phyloP scores from a whole-genome alignment of 2,888 invertebrate genomes.

The Orthosia cruda region DNA sequence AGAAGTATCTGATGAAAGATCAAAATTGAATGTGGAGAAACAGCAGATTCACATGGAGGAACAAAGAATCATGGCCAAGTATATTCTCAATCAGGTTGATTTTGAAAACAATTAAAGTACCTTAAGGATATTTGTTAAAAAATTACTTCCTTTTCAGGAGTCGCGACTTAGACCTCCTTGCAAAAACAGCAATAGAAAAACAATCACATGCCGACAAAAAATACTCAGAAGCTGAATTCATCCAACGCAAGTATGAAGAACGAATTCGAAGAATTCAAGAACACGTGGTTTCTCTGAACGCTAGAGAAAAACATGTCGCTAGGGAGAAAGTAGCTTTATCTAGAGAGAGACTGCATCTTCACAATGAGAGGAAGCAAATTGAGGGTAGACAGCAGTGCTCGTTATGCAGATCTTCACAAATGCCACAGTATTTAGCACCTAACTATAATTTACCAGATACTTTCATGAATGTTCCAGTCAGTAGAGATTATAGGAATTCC shows the following conservation, averaged over 20 bases:
- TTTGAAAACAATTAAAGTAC: too few species aligned
- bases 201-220: conserved; percentile 92
- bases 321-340: conserved; percentile 92
- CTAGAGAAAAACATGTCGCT: conserved; percentile 92
- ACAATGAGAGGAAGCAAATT: conserved; percentile 90
- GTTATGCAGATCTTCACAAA: conserved; percentile 84
- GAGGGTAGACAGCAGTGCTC: conserved; percentile 86
- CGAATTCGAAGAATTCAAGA: conserved; percentile 91
- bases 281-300: conserved; percentile 90
- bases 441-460: conserved; percentile 77
- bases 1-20: conserved; percentile 85
- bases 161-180: conserved; percentile 90
- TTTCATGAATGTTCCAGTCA: conserved; percentile 77
- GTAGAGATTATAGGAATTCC: conserved; percentile 80
- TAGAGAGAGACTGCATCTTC: conserved; percentile 91
- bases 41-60: conserved; percentile 88
- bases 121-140: too few species aligned
- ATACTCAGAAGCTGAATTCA: conserved; percentile 90
- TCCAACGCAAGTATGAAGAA: conserved; percentile 91
- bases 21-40: conserved; percentile 85
- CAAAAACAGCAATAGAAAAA: conserved; percentile 91
- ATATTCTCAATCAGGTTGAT: conserved; percentile 42
- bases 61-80: conserved; percentile 87
- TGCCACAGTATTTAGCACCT: conserved; percentile 75
- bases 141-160: conserved; percentile 75